Base-by-base conservation (phyloP, 2,797 vertebrate species). In the Molossus molossus region DNA sequence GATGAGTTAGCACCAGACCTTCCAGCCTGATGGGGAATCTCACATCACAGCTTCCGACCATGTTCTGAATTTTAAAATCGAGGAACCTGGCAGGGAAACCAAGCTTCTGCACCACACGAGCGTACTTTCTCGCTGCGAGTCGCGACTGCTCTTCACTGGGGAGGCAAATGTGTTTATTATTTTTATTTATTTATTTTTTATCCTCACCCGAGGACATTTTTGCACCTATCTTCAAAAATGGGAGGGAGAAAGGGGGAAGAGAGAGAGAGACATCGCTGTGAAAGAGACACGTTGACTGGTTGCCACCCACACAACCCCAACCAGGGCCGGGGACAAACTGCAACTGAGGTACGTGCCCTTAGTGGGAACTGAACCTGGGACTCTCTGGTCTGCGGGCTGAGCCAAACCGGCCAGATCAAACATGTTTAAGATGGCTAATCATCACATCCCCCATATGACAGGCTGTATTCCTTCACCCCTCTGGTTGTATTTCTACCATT, bases 41-140 rank as follows among this genome's bases (percentile, higher is more conserved):
- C 45, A 99, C 99, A 0, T 99, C 99, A 77, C 99, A 99, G 98
- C 99, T 99, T 33, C 99, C 99, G 97, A 99, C 99, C 99, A 99
- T 99, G 97, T 99, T 99, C 98, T 99, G 99, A 96, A 99, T 99
- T 98, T 99, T 99, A 95, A 99, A 99, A 97, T 99, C 99, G 70
- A 99, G 98, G 98, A 99, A 99, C 96, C 99, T 99, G 77, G 99
- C 99, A 0, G 99, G 99, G 93, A 99, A 99, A 0, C 99, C 99
- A 0, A 99, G 99, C 92, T 99, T 99, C 98, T 99, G 99, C 27
- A 99, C 99, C 97, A 99, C 99, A 0, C 99, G 99, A 0, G 99
- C 99, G 0, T 99, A 99, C 87, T 99, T 99, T 97, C 99, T 99
- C 1, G 99, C 99, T 4, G 99, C 99, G 2, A 99, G 98, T 27